Base-by-base conservation (phyloP, 2,888 invertebrate species). In the Pseudococcus viburni region DNA sequence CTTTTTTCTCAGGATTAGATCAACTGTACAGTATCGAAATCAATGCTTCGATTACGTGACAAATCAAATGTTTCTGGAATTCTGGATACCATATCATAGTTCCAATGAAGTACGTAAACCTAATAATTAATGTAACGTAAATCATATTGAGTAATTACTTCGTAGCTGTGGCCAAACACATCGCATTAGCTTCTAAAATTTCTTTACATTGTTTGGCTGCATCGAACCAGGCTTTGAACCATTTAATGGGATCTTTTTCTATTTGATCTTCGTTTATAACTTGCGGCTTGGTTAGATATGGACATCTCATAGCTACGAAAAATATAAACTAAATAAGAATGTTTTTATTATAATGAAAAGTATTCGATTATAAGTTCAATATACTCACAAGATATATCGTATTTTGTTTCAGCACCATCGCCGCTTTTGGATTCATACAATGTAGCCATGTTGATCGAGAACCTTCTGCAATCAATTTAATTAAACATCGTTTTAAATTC, bases 141-240 rank as follows among this genome's bases (percentile, higher is more conserved):
- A 85, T 77, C 39, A 5, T 9, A 19, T 6, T 19, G 9, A 88
- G 55, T 85, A 90, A 92, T 92, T 94, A 97, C 97, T 94, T 96
- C 46, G 95, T 95, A 4, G 96, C 95, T 42, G 98, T 98, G 15
- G 97, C 96, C 89, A 99, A 92, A 90, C 97, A 95, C 94, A 98
- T 96, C 0, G 98, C 98, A 93, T 98, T 99, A 0, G 98, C 95
- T 92, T 99, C 98, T 9, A 95, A 91, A 89, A 98, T 95, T 90
- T 94, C 94, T 86, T 95, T 94, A 46, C 93, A 94, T 22, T 93
- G 92, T 89, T 95, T 93, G 0, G 96, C 97, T 90, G 95, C 94
- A 86, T 96, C 94, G 91, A 98, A 95, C 98, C 98, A 99, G 89
- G 93, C n/a, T n/a, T 95, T 94, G 91, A 99, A 98, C 91, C 98